Base-by-base conservation (phyloP, 2,888 invertebrate species). In the Petrolisthes cinctipes region DNA sequence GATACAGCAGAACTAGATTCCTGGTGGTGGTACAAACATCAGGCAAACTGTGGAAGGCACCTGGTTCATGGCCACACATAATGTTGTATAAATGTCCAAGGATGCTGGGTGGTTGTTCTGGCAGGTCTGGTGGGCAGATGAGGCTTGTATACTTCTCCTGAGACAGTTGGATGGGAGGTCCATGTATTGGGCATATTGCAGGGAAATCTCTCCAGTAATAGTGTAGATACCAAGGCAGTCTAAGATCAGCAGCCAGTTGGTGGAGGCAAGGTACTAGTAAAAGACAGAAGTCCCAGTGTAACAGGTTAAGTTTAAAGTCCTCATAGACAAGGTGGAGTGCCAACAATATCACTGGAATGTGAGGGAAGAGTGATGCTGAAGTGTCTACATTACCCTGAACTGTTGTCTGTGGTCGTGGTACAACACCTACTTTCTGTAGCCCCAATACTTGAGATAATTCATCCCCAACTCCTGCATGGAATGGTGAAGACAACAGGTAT, bases 121-220 rank as follows among this genome's bases (percentile, higher is more conserved):
- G 94, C 91, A 96, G 94, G 91, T 95, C 95, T 81, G 93, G 93
- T 84, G 96, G 96, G 54, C 85, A n/a, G 3, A 81, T 79, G 14
- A 90, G 81, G 66, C 83, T 90, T 11, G 71, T 17, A 66, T 68
- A 20, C 53, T 85, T 76, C 80, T 88, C 85, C 14, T 79, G 7
- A n/a, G 90, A 82, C 7, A 90, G 84, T 17, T 89, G 88, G 11
- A 89, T 54, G 61, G 89, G 80, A 61, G 90, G 85, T 56, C 87
- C 84, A 53, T 88, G 78, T 54, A 94, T 91, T 23, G 92, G 92
- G 91, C 95, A 95, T 11, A 95, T 93, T 3, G 93, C 92, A 0
- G 98, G 97, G 92, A 95, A 97, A 93, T 98, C 98, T 91, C 96
- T 93, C 94, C 96, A 96, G 92, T 98, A 98, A 92, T 97, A 96